Evolutionary conservation across 2,113 vertebrate species (phyloP).

Genomic region (Engystomops pustulosus): DNA sequence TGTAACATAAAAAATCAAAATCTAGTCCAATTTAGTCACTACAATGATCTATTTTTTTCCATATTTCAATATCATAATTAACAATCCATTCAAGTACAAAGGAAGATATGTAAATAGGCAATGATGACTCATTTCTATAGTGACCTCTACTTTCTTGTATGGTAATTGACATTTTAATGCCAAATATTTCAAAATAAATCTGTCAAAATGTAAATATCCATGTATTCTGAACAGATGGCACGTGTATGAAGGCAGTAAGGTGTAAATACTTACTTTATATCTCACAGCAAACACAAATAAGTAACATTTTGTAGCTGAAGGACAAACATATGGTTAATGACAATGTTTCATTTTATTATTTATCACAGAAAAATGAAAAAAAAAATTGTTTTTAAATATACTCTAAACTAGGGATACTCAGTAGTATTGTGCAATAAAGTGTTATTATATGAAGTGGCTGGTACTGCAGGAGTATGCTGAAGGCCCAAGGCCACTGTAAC

Average conservation of each 20-base stretch:
- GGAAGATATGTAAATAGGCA: background rate
- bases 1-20: no score
- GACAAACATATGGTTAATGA: constrained; percentile 20
- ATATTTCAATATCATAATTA: no score
- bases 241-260: constrained; percentile 6
- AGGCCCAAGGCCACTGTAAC: no score
- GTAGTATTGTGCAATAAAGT: no score
- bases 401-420: background rate
- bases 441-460: no score
- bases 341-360: background rate
- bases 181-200: constrained; percentile 15
- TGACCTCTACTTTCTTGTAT: background rate
- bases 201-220: background rate
- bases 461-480: no score
- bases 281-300: background rate
- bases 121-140: background rate
- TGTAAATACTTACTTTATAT: background rate
- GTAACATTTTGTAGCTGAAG: background rate
- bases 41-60: no score
- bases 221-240: background rate
- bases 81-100: background rate
- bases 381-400: background rate
- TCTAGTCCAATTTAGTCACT: no score
- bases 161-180: constrained; percentile 9
- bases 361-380: background rate